These are phyloP conservation scores for Diacarnus erythraeanus DNA, from an alignment of 37 sponge, comb jelly and placozoan genomes.

Conservation along the genomic window DNA sequence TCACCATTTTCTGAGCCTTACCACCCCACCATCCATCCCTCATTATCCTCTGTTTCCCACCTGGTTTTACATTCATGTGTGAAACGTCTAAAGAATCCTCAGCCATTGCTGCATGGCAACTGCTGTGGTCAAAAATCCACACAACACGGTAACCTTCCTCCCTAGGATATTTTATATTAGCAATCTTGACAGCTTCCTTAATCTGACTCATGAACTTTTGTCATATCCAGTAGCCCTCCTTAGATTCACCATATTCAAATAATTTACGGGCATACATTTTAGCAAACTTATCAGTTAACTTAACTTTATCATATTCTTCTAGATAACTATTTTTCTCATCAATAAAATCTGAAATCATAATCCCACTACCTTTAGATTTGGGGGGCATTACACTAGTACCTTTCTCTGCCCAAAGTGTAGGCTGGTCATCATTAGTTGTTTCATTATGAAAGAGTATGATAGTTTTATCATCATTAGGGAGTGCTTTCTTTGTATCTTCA, in stretches of 20 bases:
- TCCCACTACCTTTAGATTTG: conserved; percentile 36
- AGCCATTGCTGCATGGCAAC: conserved; percentile 51
- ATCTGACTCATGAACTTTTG: conserved; percentile 46
- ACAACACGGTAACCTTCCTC: conserved; percentile 28
- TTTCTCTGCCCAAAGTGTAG: conserved; percentile 16
- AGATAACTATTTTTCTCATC: conserved; percentile 32
- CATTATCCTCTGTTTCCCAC: too few species aligned
- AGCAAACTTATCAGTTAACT: neutral
- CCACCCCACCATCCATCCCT: too few species aligned
- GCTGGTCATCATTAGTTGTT: conserved; percentile 32
- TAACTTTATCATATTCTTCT: conserved; percentile 16
- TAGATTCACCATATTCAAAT: conserved; percentile 21
- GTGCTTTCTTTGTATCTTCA: too few species aligned
- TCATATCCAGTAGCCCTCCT: conserved; percentile 35
- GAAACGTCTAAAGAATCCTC: too few species aligned
- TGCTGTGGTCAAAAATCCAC: conserved; percentile 63
- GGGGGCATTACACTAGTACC: too few species aligned
- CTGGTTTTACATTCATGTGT: too few species aligned
- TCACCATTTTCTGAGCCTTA: too few species aligned
- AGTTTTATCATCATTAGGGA: too few species aligned
- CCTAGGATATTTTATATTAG: conserved; percentile 55
- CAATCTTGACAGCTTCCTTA: conserved; percentile 39
- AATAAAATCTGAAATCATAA: conserved; percentile 53
- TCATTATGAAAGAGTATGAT: conserved; percentile 33
- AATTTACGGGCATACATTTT: neutral